A percentile compares a stretch with the other conserved stretches of the same genome.
Evolutionary conservation across 2,888 invertebrate genomes (phyloP).

Genomic region (Oscheius sp.): DNA sequence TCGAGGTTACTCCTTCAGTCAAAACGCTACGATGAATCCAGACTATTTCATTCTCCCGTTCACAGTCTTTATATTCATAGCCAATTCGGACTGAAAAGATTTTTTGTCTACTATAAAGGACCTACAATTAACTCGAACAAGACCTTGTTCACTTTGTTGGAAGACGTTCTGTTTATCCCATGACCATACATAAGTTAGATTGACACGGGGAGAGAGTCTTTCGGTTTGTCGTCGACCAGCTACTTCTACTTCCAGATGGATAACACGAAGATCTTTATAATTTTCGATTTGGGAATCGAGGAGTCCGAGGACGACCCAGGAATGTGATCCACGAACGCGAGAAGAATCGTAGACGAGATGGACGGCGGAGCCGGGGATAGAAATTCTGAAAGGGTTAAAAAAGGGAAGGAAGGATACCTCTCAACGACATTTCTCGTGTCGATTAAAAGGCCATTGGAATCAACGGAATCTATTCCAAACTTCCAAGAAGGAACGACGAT

Average conservation of each 20-base stretch:
- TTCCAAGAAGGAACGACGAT: conserved; percentile 40
- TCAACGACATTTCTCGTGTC: conserved; percentile 26
- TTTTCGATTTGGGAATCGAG: conserved; percentile 83
- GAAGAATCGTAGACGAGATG: conserved; percentile 90
- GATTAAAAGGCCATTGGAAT: conserved; percentile 1
- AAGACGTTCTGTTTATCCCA: conserved; percentile 98
- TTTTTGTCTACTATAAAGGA: neutral
- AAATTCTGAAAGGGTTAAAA: conserved; percentile 20
- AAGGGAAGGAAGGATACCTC: neutral
- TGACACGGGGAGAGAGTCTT: conserved; percentile 69
- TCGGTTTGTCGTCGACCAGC: conserved; percentile 45
- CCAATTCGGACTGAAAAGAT: conserved; percentile 70
- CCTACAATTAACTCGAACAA: conserved; percentile 90
- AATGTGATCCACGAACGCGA: conserved; percentile 90
- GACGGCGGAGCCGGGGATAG: conserved; percentile 39
- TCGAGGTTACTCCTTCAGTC: conserved; percentile 72
- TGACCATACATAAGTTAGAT: conserved; percentile 91
- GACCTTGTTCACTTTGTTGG: conserved; percentile 95
- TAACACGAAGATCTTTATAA: conserved; percentile 83
- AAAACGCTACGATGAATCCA: conserved; percentile 95
- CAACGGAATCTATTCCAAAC: conserved; percentile 8
- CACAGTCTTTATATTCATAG: conserved; percentile 93
- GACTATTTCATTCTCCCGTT: conserved; percentile 82
- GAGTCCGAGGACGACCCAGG: conserved; percentile 88
- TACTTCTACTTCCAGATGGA: conserved; percentile 87